These are phyloP conservation scores for Melanogrammus aeglefinus DNA, from an alignment of 2,797 vertebrate genomes.

Conservation along the genomic window DNA sequence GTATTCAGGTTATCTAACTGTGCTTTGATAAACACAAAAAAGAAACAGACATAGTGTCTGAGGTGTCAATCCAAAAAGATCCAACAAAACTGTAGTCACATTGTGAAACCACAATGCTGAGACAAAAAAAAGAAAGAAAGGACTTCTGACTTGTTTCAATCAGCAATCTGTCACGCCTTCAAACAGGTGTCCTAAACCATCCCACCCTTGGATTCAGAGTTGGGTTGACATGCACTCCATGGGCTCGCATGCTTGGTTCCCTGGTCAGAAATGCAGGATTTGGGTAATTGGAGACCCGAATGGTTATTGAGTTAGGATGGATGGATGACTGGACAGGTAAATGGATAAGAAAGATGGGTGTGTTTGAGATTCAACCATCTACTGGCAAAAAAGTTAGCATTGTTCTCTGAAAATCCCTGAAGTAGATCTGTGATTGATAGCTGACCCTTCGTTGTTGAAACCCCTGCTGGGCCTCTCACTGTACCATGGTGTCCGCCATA, in stretches of 20 bases:
- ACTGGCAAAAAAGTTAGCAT: background rate
- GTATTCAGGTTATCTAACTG: slow-evolving; percentile 6
- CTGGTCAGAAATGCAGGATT: background rate
- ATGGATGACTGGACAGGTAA: too few relatives aligned
- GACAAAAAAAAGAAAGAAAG: too few relatives aligned
- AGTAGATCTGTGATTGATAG: background rate
- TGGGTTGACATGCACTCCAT: background rate
- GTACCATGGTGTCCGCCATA: too few relatives aligned
- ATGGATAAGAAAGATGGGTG: background rate
- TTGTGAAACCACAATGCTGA: background rate
- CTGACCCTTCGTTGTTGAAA: background rate
- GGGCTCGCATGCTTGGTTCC: background rate
- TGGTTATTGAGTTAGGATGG: too few relatives aligned
- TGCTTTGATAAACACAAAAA: background rate
- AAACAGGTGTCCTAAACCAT: background rate
- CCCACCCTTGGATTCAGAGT: background rate
- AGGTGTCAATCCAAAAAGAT: background rate
- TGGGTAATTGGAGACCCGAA: too few relatives aligned
- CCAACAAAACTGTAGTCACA: background rate
- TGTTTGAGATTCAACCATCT: background rate
- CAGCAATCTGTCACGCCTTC: background rate
- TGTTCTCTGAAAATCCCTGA: background rate
- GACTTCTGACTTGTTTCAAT: background rate
- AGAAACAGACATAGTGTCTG: background rate
- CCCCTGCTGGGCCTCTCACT: too few relatives aligned